These are phyloP conservation scores for Latrodectus hesperus DNA, from an alignment of 2,888 invertebrate species.

Conservation along the genomic window DNA sequence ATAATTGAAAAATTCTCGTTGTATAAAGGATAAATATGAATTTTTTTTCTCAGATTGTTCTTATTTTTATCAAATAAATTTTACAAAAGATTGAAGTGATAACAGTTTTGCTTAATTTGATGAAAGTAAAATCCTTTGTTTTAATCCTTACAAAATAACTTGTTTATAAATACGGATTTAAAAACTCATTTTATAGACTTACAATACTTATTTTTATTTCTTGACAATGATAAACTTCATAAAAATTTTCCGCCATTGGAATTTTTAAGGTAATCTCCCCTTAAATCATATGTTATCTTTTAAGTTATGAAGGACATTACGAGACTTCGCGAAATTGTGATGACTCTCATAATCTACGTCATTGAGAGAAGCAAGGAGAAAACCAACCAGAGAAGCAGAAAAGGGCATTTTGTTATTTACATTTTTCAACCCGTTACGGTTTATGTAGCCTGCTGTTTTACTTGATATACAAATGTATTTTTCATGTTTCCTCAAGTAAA, in stretches of 20 bases:
- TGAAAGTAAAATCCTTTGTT: too few relatives aligned
- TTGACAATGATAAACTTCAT: too few relatives aligned
- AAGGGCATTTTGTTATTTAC: conserved; percentile 19
- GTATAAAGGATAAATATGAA: too few relatives aligned
- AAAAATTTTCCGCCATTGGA: neutral
- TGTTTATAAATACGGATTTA: too few relatives aligned
- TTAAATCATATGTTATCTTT: neutral
- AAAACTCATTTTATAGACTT: too few relatives aligned
- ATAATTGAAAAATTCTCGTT: too few relatives aligned
- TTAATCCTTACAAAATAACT: too few relatives aligned
- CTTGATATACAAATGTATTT: neutral
- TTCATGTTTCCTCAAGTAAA: neutral
- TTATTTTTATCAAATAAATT: too few relatives aligned
- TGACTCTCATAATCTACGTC: conserved; percentile 55
- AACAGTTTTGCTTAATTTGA: too few relatives aligned
- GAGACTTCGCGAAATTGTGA: conserved; percentile 42
- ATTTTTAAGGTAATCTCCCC: conserved; percentile 26
- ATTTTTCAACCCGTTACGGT: neutral
- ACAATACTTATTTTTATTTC: too few relatives aligned
- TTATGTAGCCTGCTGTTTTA: neutral
- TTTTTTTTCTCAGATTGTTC: too few relatives aligned
- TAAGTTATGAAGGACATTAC: conserved; percentile 36
- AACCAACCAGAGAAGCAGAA: conserved; percentile 10
- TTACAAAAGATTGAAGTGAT: too few relatives aligned
- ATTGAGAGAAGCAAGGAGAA: conserved; percentile 17